A percentile compares a stretch with the other conserved stretches of the same genome.
Conservation (phyloP, 2,797 vertebrate genomes). For the Spinus pinus region DNA sequence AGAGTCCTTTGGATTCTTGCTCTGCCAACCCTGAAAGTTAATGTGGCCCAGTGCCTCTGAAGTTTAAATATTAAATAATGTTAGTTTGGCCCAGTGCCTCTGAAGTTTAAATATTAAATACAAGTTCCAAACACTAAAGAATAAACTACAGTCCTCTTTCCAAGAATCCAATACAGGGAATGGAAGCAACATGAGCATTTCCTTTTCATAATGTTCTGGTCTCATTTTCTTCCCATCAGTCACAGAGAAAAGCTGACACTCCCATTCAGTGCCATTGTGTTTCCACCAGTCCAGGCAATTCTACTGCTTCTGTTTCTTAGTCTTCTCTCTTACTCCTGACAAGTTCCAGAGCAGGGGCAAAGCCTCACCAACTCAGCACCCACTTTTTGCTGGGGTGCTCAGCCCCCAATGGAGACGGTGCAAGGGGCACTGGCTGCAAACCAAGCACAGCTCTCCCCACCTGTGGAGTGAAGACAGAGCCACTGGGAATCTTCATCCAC, state of each 20-base stretch:
- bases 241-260: neutral
- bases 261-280: fast-evolving
- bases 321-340: neutral
- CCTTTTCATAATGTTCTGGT: neutral
- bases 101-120: neutral
- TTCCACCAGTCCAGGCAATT: neutral
- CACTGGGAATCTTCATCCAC: neutral
- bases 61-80: neutral
- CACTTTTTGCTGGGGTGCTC: neutral
- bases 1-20: neutral
- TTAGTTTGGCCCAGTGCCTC: neutral
- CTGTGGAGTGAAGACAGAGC: neutral
- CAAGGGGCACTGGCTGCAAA: fast-evolving
- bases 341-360: neutral
- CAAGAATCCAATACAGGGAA: neutral
- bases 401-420: neutral
- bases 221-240: neutral
- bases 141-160: neutral
- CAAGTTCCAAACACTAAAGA: neutral
- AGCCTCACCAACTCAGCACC: neutral
- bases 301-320: neutral
- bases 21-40: neutral
- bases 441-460: neutral
- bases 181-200: neutral
- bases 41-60: neutral